phyloP scores from a whole-genome alignment of 2,797 vertebrate species.

The Kryptopterus vitreolus region DNA sequence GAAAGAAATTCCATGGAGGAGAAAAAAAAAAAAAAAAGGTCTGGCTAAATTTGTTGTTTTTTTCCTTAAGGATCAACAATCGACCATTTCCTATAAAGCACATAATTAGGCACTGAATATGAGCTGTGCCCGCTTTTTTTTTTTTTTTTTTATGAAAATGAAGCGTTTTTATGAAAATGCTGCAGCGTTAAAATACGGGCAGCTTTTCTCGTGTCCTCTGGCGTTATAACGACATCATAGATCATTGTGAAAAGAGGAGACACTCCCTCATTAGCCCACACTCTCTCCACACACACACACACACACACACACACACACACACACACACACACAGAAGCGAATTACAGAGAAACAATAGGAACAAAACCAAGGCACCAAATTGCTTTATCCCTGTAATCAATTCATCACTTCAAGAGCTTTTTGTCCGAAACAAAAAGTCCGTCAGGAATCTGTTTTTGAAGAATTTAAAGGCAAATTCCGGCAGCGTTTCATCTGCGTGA shows the following conservation, averaged over 20 bases:
- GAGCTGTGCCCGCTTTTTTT: too few species aligned
- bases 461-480: not conserved
- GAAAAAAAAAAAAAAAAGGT: too few species aligned
- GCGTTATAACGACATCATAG: constrained; percentile 5
- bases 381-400: constrained; percentile 13
- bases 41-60: not conserved
- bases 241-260: constrained; percentile 6
- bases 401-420: not conserved
- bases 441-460: not conserved
- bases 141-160: not conserved
- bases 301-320: constrained; percentile 6
- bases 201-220: not conserved
- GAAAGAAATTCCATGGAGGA: too few species aligned
- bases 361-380: not conserved
- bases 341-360: not conserved
- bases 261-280: not conserved
- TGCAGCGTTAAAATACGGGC: not conserved
- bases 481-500: not conserved
- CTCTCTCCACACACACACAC: constrained; percentile 15
- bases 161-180: not conserved
- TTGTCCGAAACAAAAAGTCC: not conserved
- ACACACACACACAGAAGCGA: not conserved
- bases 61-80: not conserved
- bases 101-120: not conserved
- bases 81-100: constrained; percentile 13